These are phyloP conservation scores for Crossaster papposus DNA, from an alignment of 53 echinoderm and acorn worm species.

Conservation along the genomic window DNA sequence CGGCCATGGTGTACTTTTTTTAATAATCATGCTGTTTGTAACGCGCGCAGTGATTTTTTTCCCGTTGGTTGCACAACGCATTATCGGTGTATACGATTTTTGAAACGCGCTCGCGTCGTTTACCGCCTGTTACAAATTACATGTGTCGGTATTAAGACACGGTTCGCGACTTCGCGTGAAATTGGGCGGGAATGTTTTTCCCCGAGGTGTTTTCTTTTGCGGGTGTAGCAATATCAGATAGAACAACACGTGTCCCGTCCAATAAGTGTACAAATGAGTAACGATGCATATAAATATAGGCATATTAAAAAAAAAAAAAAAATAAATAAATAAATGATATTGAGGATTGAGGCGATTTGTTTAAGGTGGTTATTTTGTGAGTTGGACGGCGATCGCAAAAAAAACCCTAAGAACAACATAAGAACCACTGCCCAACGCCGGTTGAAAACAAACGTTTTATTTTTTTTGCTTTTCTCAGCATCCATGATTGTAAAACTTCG, in stretches of 20 bases:
- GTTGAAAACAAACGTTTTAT: too few relatives aligned
- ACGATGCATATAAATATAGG: background rate
- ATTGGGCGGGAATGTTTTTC: background rate
- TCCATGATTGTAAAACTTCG: too few relatives aligned
- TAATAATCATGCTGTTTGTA: background rate
- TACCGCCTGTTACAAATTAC: slow-evolving; percentile 35
- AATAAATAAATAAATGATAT: background rate
- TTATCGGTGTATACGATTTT: too few relatives aligned
- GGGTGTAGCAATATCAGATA: background rate
- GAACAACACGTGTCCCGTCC: background rate
- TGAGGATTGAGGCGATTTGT: too few relatives aligned
- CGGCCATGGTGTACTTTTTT: background rate
- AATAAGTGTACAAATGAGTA: background rate
- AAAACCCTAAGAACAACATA: too few relatives aligned
- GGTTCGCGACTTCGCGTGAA: background rate
- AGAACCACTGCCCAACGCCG: too few relatives aligned
- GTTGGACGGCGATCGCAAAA: too few relatives aligned
- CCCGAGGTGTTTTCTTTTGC: background rate
- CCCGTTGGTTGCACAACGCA: background rate
- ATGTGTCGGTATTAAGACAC: slow-evolving; percentile 16
- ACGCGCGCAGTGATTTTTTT: background rate
- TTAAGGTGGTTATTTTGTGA: too few relatives aligned
- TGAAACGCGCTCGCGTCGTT: slow-evolving; percentile 14
- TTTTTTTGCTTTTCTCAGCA: too few relatives aligned
- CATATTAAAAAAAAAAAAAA: background rate